phyloP scores from a whole-genome alignment of 2,888 invertebrate genomes.

The Odontocerum albicorne region DNA sequence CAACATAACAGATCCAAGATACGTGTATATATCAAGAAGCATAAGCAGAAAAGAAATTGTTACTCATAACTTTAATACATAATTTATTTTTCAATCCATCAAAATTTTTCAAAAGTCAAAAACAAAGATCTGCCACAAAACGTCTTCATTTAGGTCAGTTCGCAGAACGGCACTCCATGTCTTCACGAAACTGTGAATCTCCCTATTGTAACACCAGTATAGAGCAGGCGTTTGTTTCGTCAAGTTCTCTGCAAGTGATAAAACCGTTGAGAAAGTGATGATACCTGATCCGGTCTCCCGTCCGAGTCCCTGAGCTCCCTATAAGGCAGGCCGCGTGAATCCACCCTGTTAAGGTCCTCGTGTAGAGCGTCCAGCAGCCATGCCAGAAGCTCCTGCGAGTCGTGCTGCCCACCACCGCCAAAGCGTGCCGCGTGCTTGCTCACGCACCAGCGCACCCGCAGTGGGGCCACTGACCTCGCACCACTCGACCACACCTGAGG shows the following conservation, averaged over 20 bases:
- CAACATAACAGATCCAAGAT: too few species aligned
- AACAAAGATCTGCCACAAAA: too few species aligned
- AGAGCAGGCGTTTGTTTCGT: not conserved
- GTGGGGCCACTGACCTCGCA: constrained; percentile 81
- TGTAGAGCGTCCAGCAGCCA: constrained; percentile 91
- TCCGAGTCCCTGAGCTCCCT: constrained; percentile 74
- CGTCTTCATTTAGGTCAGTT: too few species aligned
- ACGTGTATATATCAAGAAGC: too few species aligned
- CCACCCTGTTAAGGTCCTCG: constrained; percentile 86
- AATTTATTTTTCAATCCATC: not conserved
- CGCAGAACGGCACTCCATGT: too few species aligned
- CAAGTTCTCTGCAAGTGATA: not conserved
- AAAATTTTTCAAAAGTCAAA: not conserved
- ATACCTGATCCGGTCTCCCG: constrained; percentile 71
- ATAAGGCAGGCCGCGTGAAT: constrained; percentile 62
- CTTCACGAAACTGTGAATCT: too few species aligned
- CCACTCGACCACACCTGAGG: constrained; percentile 76
- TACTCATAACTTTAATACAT: too few species aligned
- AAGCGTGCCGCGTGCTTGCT: constrained; percentile 85
- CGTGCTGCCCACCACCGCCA: constrained; percentile 89
- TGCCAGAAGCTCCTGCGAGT: constrained; percentile 90
- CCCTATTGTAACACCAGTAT: too few species aligned
- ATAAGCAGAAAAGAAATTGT: too few species aligned
- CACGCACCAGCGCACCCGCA: constrained; percentile 84
- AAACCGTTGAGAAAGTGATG: not conserved